These are phyloP conservation scores for Ivindomyrus marchei DNA, from an alignment of 2,113 vertebrate genomes.

Conservation along the genomic window DNA sequence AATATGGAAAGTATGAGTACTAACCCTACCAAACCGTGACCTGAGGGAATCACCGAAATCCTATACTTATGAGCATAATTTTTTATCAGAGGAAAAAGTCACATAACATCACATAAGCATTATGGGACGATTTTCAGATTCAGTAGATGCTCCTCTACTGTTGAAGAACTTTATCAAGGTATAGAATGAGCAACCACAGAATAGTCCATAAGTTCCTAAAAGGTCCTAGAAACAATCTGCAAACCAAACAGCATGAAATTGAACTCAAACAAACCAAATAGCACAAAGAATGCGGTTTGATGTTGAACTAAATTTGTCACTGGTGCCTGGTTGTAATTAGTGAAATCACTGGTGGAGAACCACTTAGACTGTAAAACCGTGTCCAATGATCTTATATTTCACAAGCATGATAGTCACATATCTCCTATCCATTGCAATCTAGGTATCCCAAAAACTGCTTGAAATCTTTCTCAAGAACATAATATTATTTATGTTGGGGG, in stretches of 20 bases:
- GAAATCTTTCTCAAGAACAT: not conserved
- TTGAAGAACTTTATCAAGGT: not conserved
- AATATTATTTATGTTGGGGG: not conserved
- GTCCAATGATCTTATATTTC: not conserved
- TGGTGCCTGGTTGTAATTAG: not conserved
- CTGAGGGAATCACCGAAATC: not conserved
- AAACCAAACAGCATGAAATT: not conserved
- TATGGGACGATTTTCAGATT: not conserved
- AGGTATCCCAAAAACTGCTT: not conserved
- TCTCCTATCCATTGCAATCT: not conserved
- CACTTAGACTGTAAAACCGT: not conserved
- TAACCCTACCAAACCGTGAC: not conserved
- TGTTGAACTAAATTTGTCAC: not conserved
- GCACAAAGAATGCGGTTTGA: not conserved
- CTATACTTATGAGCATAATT: not conserved
- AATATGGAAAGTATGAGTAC: not conserved
- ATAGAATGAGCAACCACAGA: not conserved
- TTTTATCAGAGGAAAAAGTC: no score
- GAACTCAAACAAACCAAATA: not conserved
- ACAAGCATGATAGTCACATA: not conserved
- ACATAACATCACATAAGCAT: not conserved
- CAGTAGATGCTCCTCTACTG: not conserved
- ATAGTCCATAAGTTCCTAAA: not conserved
- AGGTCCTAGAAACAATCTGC: not conserved
- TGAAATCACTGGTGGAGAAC: not conserved